Base-by-base conservation (phyloP, 1,140 invertebrate genomes). In the Drosophila mauritiana region DNA sequence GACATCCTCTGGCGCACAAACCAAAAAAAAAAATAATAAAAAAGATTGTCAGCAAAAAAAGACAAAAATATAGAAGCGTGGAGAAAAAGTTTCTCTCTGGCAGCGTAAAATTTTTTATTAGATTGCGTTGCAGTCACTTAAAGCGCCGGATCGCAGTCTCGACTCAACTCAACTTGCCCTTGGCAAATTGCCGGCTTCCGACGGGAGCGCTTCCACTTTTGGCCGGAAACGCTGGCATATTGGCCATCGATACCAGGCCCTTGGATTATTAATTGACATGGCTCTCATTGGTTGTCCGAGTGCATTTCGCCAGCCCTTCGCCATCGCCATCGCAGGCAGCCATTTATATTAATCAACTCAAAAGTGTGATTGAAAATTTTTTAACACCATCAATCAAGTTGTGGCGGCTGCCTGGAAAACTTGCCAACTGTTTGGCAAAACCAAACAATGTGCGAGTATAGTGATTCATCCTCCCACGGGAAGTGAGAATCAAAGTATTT, bases 301-400 rank as follows among this genome's bases (percentile, higher is more conserved):
- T 68, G 49, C 55, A 43, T 52, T 51, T 55, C n/a, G 15, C 43
- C 20, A 15, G 0, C 3, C 13, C 31, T 25, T 10, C 25, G 5
- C 5, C 25, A 6, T 27, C 22, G 3, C 12, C 25, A 6, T 6
- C 22, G 8, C 12, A 43, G 39, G 11, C 64, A 53, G 39, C 31
- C 61, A 68, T 82, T 78, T 53, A 65, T 78, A 75, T 65, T 64
- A 83, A 83, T 83, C 68, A 82, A 82, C 40, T 34, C 40, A 42
- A 43, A 37, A 63, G 56, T 34, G 49, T 39, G 67, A 73, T 58
- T 64, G 57, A 62, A 64, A 43, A 67, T 59, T 63, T 12, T 13
- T 52, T 7, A 22, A n/a, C 64, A 70, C 45, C 56, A 78, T 77
- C 64, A 78, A 78, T 77, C 74, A 67, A 78, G 48, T 59, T 56